Percentiles rank a stretch among this genome's conserved stretches.
Conservation (phyloP, 2,113 vertebrate species). For the Struthio camelus region DNA sequence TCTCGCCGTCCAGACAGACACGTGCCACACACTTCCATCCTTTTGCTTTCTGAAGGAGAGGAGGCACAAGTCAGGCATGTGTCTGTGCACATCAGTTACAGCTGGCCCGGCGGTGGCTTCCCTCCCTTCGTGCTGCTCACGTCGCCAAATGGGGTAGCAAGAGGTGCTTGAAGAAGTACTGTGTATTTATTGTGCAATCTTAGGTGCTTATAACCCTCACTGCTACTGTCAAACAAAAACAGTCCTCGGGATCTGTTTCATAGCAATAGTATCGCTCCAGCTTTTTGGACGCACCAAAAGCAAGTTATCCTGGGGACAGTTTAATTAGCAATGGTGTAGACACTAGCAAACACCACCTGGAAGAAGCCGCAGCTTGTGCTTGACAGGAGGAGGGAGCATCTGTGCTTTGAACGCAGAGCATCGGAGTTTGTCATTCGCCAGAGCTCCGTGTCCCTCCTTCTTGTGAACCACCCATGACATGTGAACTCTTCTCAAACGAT, state of each 20-base stretch:
- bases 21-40: not conserved
- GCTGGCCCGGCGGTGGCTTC: not conserved
- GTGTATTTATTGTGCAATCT: conserved; percentile 32
- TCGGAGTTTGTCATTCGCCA: not conserved
- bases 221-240: conserved; percentile 43
- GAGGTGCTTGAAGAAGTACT: conserved; percentile 46
- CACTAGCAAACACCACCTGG: not conserved
- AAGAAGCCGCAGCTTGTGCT: not conserved
- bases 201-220: conserved; percentile 46
- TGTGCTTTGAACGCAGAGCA: conserved; percentile 7
- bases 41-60: not conserved
- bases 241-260: conserved; percentile 38
- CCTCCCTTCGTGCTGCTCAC: conserved; percentile 27
- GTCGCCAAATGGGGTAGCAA: conserved; percentile 12
- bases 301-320: not conserved
- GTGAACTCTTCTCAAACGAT: not conserved
- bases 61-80: not conserved
- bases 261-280: conserved; percentile 53
- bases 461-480: not conserved
- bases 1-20: not conserved
- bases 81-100: not conserved
- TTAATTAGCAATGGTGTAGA: not conserved
- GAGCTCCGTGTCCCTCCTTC: not conserved
- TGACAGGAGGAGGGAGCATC: not conserved
- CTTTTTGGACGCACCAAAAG: conserved; percentile 33